Conservation (phyloP, 2,888 invertebrate genomes). For the Ophion ellenae region DNA sequence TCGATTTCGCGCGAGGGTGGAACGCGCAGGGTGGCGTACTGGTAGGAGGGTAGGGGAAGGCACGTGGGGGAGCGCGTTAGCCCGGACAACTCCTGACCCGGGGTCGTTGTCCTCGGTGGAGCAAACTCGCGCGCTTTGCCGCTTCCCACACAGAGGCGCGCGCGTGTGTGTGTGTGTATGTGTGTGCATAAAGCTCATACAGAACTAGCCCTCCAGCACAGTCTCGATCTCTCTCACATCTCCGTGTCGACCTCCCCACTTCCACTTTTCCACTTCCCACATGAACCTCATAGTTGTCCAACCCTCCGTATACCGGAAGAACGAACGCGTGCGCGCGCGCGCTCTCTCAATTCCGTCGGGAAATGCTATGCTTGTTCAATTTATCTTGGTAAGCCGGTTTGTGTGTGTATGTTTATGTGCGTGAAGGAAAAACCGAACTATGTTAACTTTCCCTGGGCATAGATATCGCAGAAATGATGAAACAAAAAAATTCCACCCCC, state of each 20-base stretch:
- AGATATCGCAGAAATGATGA: slow-evolving; percentile 1
- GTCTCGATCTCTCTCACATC: slow-evolving; percentile 29
- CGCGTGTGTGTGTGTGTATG: slow-evolving; percentile 1
- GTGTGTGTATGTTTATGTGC: background rate
- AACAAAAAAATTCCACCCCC: slow-evolving; percentile 14
- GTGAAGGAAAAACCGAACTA: slow-evolving; percentile 6
- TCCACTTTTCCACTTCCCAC: slow-evolving; percentile 1
- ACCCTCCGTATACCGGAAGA: slow-evolving; percentile 41
- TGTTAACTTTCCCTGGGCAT: background rate
- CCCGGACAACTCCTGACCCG: slow-evolving; percentile 77
- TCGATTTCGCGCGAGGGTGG: slow-evolving; percentile 65
- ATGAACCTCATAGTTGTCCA: background rate
- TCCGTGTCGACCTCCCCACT: background rate
- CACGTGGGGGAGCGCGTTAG: slow-evolving; percentile 64
- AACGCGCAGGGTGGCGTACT: slow-evolving; percentile 57
- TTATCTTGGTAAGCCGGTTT: slow-evolving; percentile 47
- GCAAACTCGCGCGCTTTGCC: slow-evolving; percentile 63
- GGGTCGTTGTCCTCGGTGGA: slow-evolving; percentile 78
- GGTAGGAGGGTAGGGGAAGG: slow-evolving; percentile 55
- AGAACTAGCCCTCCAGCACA: slow-evolving; percentile 49
- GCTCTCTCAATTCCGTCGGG: slow-evolving; percentile 47
- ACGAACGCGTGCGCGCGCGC: slow-evolving; percentile 30
- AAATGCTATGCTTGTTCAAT: slow-evolving; percentile 57
- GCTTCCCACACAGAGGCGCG: background rate
- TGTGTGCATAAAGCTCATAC: slow-evolving; percentile 11